Evolutionary conservation across 2,113 vertebrate species (phyloP), one percentile per base, ranked within the genome.

Genomic region (Pangasianodon hypophthalmus): DNA sequence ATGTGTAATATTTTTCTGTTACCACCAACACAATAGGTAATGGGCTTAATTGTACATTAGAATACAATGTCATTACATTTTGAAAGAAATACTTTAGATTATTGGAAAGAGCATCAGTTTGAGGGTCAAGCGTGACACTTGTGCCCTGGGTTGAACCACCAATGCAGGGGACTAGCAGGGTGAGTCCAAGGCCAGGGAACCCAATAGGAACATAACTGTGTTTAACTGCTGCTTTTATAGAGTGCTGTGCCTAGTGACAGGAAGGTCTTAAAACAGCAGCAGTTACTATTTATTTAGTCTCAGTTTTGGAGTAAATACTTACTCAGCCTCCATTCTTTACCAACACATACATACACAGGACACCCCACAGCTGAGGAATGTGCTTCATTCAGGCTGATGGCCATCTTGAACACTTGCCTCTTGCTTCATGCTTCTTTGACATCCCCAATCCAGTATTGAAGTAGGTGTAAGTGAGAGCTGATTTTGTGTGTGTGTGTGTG

Each of bases 251-350:
- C 92, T 88, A 95, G 94, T 93, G 91, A 96, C 94, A 95, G 95
- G 95, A 96, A 96, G 95, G 95, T 93, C 95, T 96, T 95, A 96
- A 96, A 96, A 95, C 96, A 96, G 95, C 94, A 94, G 94, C 94
- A 94, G 93, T 94, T 95, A 92, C 95, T 96, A 95, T 97, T 96
- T 95, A 96, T 95, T 95, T 94, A 95, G 95, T 94, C 32, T 71
- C 69, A 44, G 41, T 21, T 73, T 73, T 73, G 32, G 69, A 73
- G 16, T 21, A 96, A 95, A 96, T 95, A 94, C 91, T 92, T 56
- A 64, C 91, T 88, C 81, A 73, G 44, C 84, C 56, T 37, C 86
- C 19, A 75, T 71, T 88, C 60, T 81, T 67, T 84, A 62, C 84
- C 60, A 62, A 64, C 60, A 82, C 48, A 29, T 18, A 75, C 81